A percentile compares a stretch with the other conserved stretches of the same genome.
These are phyloP conservation scores for Idaea aversata DNA, from an alignment of 2,888 invertebrate species.

Conservation along the genomic window DNA sequence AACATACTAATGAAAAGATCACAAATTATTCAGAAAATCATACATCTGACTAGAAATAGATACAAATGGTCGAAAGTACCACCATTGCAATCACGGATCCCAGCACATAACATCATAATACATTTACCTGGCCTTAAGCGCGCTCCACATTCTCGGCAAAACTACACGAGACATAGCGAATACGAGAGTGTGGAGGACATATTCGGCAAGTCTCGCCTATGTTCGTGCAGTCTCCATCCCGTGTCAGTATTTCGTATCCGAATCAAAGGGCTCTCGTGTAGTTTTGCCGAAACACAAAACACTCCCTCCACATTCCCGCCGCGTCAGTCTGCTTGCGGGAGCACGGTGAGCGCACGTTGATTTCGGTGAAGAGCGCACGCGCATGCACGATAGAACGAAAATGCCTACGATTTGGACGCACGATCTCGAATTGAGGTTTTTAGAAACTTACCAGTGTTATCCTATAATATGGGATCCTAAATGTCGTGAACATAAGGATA, in stretches of 20 bases:
- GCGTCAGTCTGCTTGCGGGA: slow-evolving; percentile 10
- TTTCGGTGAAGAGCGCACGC: slow-evolving; percentile 4
- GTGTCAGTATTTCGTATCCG: slow-evolving; percentile 19
- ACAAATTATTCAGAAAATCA: too few relatives aligned
- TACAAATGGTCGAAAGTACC: too few relatives aligned
- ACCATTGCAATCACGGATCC: too few relatives aligned
- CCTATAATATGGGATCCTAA: too few relatives aligned
- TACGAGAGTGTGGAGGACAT: slow-evolving; percentile 17
- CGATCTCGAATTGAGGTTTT: slow-evolving; percentile 8
- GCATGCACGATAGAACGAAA: slow-evolving; percentile 11
- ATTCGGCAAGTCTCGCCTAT: slow-evolving; percentile 7
- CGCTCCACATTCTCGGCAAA: slow-evolving; percentile 2
- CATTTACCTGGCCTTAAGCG: too few relatives aligned
- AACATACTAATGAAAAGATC: too few relatives aligned
- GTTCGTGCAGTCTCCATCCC: slow-evolving; percentile 19
- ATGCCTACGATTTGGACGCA: slow-evolving; percentile 12
- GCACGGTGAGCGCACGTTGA: too few relatives aligned
- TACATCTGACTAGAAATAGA: too few relatives aligned
- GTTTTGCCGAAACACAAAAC: slow-evolving; percentile 18
- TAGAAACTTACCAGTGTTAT: too few relatives aligned
- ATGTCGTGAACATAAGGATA: too few relatives aligned
- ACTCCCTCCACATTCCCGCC: slow-evolving; percentile 4
- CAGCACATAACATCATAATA: too few relatives aligned
- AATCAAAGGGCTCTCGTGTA: slow-evolving; percentile 19
- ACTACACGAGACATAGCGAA: slow-evolving; percentile 7